Evolutionary conservation across 92 coral and sea anemone species (phyloP).

Genomic region (Pocillopora grandis): DNA sequence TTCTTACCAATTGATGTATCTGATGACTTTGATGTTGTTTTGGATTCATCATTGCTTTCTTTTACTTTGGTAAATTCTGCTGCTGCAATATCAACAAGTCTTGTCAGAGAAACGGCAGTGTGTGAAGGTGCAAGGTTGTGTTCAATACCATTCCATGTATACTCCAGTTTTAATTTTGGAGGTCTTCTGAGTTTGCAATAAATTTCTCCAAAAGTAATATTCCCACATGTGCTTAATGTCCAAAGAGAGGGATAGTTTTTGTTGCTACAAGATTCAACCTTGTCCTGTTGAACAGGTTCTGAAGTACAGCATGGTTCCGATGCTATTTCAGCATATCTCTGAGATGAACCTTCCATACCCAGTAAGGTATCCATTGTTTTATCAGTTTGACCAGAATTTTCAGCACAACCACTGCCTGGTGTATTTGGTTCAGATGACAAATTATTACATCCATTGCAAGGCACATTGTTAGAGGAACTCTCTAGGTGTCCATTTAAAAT

Average conservation of each 20-base stretch:
- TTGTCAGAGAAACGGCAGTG: constrained; percentile 70
- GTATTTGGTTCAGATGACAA: background rate
- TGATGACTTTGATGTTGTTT: constrained; percentile 24
- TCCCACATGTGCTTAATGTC: constrained; percentile 74
- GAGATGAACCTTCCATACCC: constrained; percentile 10
- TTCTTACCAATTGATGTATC: constrained; percentile 25
- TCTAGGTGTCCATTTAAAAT: background rate
- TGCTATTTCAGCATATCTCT: background rate
- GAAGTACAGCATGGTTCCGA: background rate
- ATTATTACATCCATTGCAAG: background rate
- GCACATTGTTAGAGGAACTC: background rate
- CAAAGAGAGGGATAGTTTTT: constrained; percentile 46
- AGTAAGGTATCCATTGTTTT: background rate
- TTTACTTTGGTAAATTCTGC: constrained; percentile 64
- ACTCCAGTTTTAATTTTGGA: constrained; percentile 78
- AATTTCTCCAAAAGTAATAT: constrained; percentile 83
- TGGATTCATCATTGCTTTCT: constrained; percentile 39
- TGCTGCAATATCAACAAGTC: constrained; percentile 77
- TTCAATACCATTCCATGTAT: constrained; percentile 65
- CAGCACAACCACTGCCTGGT: background rate
- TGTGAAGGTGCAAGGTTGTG: constrained; percentile 46
- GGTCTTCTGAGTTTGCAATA: constrained; percentile 86
- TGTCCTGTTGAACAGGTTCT: constrained; percentile 17
- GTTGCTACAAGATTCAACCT: constrained; percentile 7
- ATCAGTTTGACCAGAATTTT: constrained; percentile 2